phyloP scores from a whole-genome alignment of 2,888 invertebrate genomes.

The Chloroclystis v-ata region DNA sequence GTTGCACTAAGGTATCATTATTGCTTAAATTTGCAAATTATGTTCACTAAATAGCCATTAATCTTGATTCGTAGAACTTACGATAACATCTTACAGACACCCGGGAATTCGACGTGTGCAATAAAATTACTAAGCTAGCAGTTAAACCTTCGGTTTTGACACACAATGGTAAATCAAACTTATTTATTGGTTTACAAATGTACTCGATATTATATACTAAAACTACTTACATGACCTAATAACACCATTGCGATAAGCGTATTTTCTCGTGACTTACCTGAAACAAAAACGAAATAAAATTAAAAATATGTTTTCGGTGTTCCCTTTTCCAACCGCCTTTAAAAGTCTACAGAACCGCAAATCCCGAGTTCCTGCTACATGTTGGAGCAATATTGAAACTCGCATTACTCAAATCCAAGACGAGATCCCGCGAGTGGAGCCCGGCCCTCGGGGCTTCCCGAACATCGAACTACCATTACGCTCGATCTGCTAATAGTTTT shows the following conservation, averaged over 20 bases:
- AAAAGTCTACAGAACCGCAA: neutral
- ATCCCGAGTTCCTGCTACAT: neutral
- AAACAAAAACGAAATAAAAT: neutral
- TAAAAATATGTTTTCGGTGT: no score
- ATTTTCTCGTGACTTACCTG: neutral
- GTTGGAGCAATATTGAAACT: conserved; percentile 8
- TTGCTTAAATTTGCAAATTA: no score
- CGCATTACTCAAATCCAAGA: conserved; percentile 12
- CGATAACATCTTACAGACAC: neutral
- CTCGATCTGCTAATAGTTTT: conserved; percentile 14
- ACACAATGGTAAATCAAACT: conserved; percentile 1
- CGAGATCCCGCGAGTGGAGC: conserved; percentile 2
- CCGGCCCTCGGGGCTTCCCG: conserved; percentile 22
- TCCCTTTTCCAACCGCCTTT: no score
- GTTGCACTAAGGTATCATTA: no score
- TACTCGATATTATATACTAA: neutral
- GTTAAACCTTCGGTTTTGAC: neutral
- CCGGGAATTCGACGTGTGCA: neutral
- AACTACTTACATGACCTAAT: no score
- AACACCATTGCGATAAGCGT: no score
- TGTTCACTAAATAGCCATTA: neutral
- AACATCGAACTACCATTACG: conserved; percentile 48
- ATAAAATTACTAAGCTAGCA: neutral
- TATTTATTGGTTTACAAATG: conserved; percentile 1
- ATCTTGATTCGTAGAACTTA: neutral